Conservation (phyloP, 2,797 vertebrate species). For the Sebastes diploproa region DNA sequence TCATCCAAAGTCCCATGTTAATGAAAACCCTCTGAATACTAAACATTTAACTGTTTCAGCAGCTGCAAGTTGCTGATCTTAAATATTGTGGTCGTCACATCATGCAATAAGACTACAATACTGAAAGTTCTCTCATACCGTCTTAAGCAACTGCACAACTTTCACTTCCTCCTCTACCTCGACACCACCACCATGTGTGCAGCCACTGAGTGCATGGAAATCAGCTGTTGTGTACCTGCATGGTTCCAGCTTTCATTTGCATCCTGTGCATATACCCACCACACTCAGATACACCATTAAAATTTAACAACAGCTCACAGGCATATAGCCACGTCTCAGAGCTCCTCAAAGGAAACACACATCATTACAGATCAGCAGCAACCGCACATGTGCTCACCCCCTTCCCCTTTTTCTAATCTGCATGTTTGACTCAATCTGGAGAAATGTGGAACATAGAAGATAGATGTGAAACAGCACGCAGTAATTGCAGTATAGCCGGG, state of each 20-base stretch:
- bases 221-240: background rate
- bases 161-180: constrained; percentile 44
- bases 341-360: background rate
- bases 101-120: background rate
- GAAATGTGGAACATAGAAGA: background rate
- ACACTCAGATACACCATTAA: background rate
- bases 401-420: constrained; percentile 11
- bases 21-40: background rate
- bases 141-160: constrained; percentile 15
- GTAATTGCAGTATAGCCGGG: background rate
- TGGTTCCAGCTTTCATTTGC: constrained; percentile 7
- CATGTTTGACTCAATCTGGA: background rate
- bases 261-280: background rate
- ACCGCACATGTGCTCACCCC: background rate
- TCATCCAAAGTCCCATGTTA: background rate
- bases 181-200: background rate
- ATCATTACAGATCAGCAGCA: background rate
- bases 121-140: background rate
- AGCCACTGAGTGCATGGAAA: background rate
- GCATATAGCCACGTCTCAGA: background rate
- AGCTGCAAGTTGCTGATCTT: background rate
- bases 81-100: background rate
- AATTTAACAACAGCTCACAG: background rate
- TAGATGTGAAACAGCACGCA: background rate
- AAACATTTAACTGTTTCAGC: background rate